Percentiles rank a stretch among this genome's conserved stretches.
These are phyloP conservation scores for Serrognathus titanus DNA, from an alignment of 2,888 invertebrate species.

Conservation along the genomic window DNA sequence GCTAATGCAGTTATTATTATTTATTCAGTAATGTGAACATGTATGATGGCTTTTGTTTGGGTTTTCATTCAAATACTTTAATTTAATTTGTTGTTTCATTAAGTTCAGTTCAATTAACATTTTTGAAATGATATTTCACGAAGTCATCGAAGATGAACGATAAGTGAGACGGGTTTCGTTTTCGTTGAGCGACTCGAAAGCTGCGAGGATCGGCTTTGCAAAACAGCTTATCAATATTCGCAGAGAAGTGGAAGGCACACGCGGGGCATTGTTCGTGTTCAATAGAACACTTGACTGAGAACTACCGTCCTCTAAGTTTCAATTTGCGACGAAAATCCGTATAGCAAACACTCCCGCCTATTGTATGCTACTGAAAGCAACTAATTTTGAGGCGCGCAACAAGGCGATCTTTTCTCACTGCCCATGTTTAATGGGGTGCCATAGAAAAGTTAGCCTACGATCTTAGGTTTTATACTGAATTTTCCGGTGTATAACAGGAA, in stretches of 20 bases:
- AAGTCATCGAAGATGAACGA: too few relatives aligned
- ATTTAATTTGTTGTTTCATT: too few relatives aligned
- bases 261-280: slow-evolving; percentile 34
- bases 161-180: too few relatives aligned
- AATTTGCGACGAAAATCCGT: slow-evolving; percentile 34
- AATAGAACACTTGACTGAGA: slow-evolving; percentile 38
- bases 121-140: too few relatives aligned
- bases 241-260: slow-evolving; percentile 33
- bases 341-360: slow-evolving; percentile 31
- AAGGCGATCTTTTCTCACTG: slow-evolving; percentile 27
- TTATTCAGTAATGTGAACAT: too few relatives aligned
- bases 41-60: too few relatives aligned
- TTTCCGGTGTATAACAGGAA: too few relatives aligned
- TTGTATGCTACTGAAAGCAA: slow-evolving; percentile 31
- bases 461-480: too few relatives aligned
- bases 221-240: slow-evolving; percentile 41
- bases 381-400: slow-evolving; percentile 35
- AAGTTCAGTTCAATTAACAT: too few relatives aligned
- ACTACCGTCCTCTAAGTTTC: slow-evolving; percentile 37
- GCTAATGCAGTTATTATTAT: too few relatives aligned
- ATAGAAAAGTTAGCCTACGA: too few relatives aligned
- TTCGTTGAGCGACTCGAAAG: slow-evolving; percentile 16
- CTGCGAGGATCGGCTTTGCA: slow-evolving; percentile 33
- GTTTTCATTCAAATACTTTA: too few relatives aligned
- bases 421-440: slow-evolving; percentile 21